Percentiles rank a stretch among this genome's conserved stretches.
Conservation (phyloP, 2,888 invertebrate genomes). For the Andrena bicolor region DNA sequence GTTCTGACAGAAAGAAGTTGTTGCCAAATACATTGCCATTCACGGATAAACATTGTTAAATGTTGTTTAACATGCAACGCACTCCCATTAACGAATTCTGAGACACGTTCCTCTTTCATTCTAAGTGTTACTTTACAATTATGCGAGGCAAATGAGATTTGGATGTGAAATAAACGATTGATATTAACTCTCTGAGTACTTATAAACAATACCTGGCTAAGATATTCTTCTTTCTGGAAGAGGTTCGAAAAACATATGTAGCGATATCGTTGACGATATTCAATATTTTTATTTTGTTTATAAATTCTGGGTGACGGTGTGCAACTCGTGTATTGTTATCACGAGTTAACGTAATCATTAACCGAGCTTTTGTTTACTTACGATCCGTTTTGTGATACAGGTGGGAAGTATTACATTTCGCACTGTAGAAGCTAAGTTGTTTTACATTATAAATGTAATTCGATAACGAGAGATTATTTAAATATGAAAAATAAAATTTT, state of each 20-base stretch:
- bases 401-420: background rate
- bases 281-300: background rate
- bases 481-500: conserved; percentile 4
- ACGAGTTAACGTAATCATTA: background rate
- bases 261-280: conserved; percentile 21
- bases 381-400: conserved; percentile 2
- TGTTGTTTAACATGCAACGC: background rate
- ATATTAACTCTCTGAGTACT: conserved; percentile 2
- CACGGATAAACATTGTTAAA: conserved; percentile 7
- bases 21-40: conserved; percentile 17
- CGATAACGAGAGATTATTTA: conserved; percentile 4
- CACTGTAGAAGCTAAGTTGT: background rate
- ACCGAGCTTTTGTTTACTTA: background rate
- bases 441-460: conserved; percentile 1
- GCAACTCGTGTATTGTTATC: background rate
- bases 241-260: background rate
- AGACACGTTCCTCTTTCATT: conserved; percentile 47
- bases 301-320: conserved; percentile 28
- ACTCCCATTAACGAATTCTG: conserved; percentile 28
- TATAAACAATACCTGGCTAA: conserved; percentile 3
- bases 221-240: conserved; percentile 8
- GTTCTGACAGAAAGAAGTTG: background rate
- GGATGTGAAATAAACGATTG: conserved; percentile 1
- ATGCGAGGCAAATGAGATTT: conserved; percentile 37
- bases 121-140: conserved; percentile 20